These are phyloP conservation scores for Penaeus monodon DNA, from an alignment of 2,888 invertebrate species.

Conservation along the genomic window DNA sequence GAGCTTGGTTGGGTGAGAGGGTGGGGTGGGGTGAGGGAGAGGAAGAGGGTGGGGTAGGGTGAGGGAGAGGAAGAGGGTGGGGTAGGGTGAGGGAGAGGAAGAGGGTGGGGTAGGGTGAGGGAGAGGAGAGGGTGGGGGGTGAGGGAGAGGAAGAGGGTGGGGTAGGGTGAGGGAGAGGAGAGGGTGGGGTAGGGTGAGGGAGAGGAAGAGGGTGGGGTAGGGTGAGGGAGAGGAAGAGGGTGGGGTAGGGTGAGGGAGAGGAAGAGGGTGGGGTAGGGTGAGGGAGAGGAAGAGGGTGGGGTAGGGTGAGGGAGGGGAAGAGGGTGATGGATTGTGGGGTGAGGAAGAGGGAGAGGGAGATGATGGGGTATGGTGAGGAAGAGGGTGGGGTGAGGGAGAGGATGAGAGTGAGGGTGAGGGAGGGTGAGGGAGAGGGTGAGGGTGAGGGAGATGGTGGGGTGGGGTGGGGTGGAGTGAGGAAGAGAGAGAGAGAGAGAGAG, in stretches of 20 bases:
- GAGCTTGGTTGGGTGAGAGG: not conserved
- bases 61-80: not conserved
- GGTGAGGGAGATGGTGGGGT: too few species aligned
- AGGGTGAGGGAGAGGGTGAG: too few species aligned
- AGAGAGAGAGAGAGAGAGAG: rapidly evolving
- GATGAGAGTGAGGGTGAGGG: too few species aligned
- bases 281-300: too few species aligned
- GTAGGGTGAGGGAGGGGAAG: not conserved
- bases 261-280: not conserved
- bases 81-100: not conserved
- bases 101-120: not conserved
- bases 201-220: too few species aligned
- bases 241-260: too few species aligned
- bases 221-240: too few species aligned
- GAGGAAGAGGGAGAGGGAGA: not conserved
- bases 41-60: not conserved
- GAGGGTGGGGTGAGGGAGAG: not conserved
- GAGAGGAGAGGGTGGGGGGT: not conserved
- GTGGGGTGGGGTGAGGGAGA: not conserved
- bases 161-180: too few species aligned
- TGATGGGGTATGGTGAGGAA: not conserved
- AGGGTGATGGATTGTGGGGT: too few species aligned
- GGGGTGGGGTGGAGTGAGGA: too few species aligned
- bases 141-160: not conserved
- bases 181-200: too few species aligned